phyloP scores from a whole-genome alignment of 2,888 invertebrate species.

The Eristalinus aeneus region DNA sequence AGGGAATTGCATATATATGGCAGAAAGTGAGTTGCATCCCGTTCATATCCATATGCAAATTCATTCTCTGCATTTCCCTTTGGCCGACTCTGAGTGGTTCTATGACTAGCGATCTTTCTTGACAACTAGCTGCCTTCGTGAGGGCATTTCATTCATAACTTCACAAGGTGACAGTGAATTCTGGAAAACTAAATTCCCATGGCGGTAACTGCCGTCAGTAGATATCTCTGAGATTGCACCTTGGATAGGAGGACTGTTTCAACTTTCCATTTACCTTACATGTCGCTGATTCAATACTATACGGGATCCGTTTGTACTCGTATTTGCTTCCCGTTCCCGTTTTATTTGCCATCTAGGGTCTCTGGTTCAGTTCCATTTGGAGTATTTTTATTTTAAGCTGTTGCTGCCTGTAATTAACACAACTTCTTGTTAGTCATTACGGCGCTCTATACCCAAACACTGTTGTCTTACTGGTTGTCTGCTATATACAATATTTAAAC shows the following conservation, averaged over 20 bases:
- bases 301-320: constrained; percentile 34
- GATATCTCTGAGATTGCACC: background rate
- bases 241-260: constrained; percentile 57
- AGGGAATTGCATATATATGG: background rate
- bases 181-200: constrained; percentile 49
- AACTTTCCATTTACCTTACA: constrained; percentile 67
- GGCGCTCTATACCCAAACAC: constrained; percentile 52
- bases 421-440: constrained; percentile 71
- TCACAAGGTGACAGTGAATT: constrained; percentile 40
- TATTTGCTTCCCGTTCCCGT: constrained; percentile 53
- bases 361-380: constrained; percentile 62
- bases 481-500: constrained; percentile 57
- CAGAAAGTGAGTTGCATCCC: background rate
- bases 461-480: background rate
- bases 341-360: constrained; percentile 64
- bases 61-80: background rate
- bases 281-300: constrained; percentile 56
- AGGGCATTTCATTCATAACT: constrained; percentile 63
- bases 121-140: background rate
- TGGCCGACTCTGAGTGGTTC: background rate
- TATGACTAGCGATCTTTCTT: background rate
- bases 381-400: constrained; percentile 48
- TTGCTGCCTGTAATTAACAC: constrained; percentile 70
- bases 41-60: background rate
- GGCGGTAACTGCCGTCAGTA: constrained; percentile 3